A percentile compares a stretch with the other conserved stretches of the same genome.
Conservation (phyloP, 2,113 vertebrate genomes). For the Ciconia maguari region DNA sequence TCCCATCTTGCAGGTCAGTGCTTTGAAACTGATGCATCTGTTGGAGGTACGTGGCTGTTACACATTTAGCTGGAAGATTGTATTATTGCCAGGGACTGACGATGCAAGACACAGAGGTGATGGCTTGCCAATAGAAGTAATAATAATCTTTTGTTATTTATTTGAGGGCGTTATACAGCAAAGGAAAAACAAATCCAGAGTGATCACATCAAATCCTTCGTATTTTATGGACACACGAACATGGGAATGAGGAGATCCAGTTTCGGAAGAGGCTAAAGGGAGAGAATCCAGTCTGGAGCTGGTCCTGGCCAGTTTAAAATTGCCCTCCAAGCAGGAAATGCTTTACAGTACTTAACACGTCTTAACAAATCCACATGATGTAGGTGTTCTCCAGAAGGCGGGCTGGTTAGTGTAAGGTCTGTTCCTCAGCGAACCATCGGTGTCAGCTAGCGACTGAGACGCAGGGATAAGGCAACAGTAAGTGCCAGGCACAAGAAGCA, state of each 20-base stretch:
- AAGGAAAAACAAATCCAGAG: not conserved
- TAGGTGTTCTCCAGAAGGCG: not conserved
- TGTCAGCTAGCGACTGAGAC: not conserved
- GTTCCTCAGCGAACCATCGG: not conserved
- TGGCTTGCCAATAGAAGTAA: not conserved
- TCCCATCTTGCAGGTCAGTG: not conserved
- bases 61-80: not conserved
- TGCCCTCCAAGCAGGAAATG: not conserved
- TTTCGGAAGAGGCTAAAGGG: not conserved
- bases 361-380: too few relatives aligned
- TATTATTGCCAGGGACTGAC: not conserved
- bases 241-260: not conserved
- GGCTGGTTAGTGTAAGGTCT: not conserved
- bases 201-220: accelerated
- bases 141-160: not conserved
- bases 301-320: not conserved
- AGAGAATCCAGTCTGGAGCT: not conserved
- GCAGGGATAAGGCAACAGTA: not conserved
- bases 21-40: not conserved
- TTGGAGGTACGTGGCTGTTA: not conserved
- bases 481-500: not conserved
- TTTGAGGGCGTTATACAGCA: not conserved
- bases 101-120: accelerated
- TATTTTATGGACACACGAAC: not conserved
- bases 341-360: not conserved